Evolutionary conservation across 2,113 vertebrate species (phyloP).

Genomic region (Myxocyprinus asiaticus): DNA sequence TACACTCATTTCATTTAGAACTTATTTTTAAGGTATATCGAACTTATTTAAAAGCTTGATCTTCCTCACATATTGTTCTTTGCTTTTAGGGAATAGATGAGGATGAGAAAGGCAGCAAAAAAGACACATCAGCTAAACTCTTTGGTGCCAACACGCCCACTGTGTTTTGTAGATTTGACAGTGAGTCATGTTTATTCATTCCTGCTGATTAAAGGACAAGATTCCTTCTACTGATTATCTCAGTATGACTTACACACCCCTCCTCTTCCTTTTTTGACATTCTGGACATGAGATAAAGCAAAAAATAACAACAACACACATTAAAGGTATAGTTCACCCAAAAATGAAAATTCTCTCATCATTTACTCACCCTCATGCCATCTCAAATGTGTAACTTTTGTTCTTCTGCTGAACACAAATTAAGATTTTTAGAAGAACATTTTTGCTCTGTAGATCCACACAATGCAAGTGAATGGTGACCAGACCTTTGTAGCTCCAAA

Average conservation of each 20-base stretch:
- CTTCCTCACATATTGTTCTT: slow-evolving; percentile 28
- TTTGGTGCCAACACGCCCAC: slow-evolving; percentile 95
- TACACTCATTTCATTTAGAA: neutral
- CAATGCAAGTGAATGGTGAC: no score
- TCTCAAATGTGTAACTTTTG: no score
- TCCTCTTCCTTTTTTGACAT: slow-evolving; percentile 47
- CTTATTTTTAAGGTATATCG: neutral
- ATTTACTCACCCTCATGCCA: no score
- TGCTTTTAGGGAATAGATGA: slow-evolving; percentile 83
- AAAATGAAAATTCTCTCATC: no score
- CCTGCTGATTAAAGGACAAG: slow-evolving; percentile 55
- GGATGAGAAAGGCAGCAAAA: slow-evolving; percentile 82
- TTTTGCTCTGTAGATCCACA: no score
- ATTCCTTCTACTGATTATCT: slow-evolving; percentile 35
- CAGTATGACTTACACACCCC: slow-evolving; percentile 22
- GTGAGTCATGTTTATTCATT: slow-evolving; percentile 76
- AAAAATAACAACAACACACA: neutral
- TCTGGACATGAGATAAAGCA: slow-evolving; percentile 11
- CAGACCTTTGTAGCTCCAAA: no score
- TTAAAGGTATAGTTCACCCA: neutral
- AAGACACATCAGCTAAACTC: slow-evolving; percentile 73
- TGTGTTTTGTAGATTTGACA: slow-evolving; percentile 89
- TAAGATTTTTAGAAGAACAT: no score
- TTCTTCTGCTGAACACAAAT: no score
- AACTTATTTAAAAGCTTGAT: no score